Conservation (phyloP, 2,113 vertebrate species). For the Helogale parvula region DNA sequence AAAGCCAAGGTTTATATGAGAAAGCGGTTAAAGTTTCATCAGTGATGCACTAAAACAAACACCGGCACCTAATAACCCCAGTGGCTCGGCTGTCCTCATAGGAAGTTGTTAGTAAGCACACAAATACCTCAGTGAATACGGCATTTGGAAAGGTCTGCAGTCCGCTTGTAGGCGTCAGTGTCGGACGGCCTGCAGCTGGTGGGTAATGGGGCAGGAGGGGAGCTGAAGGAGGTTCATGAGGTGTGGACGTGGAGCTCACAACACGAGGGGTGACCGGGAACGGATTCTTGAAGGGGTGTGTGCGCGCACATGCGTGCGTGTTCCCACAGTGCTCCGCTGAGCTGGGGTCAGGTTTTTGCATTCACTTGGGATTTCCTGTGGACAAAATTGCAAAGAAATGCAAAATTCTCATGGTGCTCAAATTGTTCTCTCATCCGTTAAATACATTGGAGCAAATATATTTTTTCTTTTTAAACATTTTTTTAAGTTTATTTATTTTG, state of each 20-base stretch:
- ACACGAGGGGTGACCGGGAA: rapidly evolving
- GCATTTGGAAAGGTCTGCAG: background rate
- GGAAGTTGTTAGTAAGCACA: background rate
- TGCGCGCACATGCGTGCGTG: background rate
- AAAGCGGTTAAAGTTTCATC: background rate
- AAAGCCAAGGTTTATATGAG: background rate
- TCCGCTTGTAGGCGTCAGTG: too few species aligned
- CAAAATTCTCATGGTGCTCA: background rate
- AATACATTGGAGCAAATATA: background rate
- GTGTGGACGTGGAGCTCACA: background rate
- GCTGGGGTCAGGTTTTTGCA: background rate
- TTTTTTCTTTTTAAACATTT: too few species aligned
- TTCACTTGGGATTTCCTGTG: background rate
- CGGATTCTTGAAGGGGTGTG: background rate
- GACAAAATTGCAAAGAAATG: background rate
- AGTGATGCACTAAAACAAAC: background rate
- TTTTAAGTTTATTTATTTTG: too few species aligned
- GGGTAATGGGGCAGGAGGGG: too few species aligned
- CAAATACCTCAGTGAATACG: background rate
- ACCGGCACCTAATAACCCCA: background rate
- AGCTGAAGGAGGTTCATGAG: background rate
- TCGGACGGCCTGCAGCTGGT: background rate
- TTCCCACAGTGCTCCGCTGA: rapidly evolving
- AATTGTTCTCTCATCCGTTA: background rate
- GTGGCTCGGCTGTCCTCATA: too few species aligned